These are phyloP conservation scores for Sarcophaga peregrina DNA, from an alignment of 1,140 invertebrate species.

Conservation along the genomic window DNA sequence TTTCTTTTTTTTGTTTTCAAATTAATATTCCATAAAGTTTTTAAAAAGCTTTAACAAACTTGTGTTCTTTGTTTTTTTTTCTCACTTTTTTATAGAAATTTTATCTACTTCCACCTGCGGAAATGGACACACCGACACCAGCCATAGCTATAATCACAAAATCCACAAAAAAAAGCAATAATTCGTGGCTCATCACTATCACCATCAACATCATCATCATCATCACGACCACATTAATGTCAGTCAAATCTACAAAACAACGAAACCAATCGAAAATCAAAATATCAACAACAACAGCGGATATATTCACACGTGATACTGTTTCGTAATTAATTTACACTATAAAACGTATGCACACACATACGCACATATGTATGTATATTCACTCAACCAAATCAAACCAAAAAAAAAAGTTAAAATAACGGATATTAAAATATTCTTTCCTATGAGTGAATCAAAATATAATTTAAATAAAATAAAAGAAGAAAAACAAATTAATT, in stretches of 20 bases:
- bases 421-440: constrained; percentile 16
- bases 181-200: not conserved
- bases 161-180: no score
- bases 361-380: no score
- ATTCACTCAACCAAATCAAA: not conserved
- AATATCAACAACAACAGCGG: not conserved
- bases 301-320: constrained; percentile 21
- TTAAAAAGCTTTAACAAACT: no score
- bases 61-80: no score
- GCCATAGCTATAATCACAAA: no score
- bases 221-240: not conserved
- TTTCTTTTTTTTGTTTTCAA: no score
- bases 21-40: no score
- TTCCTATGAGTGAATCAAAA: not conserved
- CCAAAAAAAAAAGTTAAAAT: not conserved
- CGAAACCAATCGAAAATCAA: constrained; percentile 2
- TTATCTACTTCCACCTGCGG: constrained; percentile 8
- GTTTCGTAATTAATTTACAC: not conserved
- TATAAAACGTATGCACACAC: no score
- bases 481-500: no score
- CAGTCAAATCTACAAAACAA: not conserved
- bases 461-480: no score
- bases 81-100: no score
- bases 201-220: not conserved
- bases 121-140: not conserved